Base-by-base conservation (phyloP, 2,113 vertebrate genomes). In the Leptodactylus fuscus region DNA sequence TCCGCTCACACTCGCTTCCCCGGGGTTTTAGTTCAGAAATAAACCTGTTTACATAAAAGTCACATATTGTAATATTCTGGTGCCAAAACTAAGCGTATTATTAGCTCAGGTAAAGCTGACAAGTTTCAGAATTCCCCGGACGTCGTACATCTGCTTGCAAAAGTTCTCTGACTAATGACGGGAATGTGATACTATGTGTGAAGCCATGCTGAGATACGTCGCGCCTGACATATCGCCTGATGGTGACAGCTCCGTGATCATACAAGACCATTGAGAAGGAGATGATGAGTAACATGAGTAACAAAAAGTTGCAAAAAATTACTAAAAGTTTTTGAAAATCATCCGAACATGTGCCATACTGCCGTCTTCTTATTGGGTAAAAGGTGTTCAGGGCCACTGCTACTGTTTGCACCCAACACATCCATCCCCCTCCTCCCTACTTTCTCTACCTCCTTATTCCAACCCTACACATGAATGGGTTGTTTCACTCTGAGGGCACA, bases 151-250 rank as follows among this genome's bases (percentile, higher is more conserved):
- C 53, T 60, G 29, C 51, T n/a, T n/a, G n/a, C n/a, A n/a, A n/a
- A n/a, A n/a, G n/a, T n/a, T n/a, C n/a, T 70, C 10, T 18, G 13
- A n/a, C 29, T 81, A 70, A 81, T 81, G 62, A 70, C 44, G n/a
- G 12, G 27, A 51, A 70, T 69, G 62, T 65, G 65, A 48, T n/a
- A n/a, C n/a, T n/a, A n/a, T n/a, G n/a, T n/a, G n/a, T n/a, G 24
- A 11, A 49, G 41, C 9, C 12, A 36, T 36, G 62, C 62, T 24
- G 62, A 29, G 4, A 44, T 20, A 41, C 16, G n/a, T 12, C n/a
- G 36, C 15, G 29, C n/a, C 44, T 51, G 62, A 49, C 11, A 49
- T 48, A 81, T 1, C 9, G 48, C 16, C 32, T 15, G 29, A 79
- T 18, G n/a, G 34, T 13, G 32, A n/a, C 3, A 55, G 44, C 24